Base-by-base conservation (phyloP, 2,797 vertebrate species). In the Pelobates cultripes region DNA sequence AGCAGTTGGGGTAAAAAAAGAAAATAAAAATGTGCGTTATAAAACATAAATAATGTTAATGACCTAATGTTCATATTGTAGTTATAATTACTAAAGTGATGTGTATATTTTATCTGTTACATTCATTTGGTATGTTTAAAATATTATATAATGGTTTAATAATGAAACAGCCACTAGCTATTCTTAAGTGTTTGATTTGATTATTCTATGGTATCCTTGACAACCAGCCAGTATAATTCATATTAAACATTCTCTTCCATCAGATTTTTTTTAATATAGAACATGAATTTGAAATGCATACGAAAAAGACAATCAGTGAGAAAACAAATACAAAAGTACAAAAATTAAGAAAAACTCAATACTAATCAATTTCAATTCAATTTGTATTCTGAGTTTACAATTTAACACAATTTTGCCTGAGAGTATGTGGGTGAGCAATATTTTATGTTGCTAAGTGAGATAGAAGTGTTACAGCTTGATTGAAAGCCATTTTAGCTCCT, bases 231-330 rank as follows among this genome's bases (percentile, higher is more conserved):
- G 77, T 84, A 87, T 89, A 75, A 88, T 89, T 90, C 89, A 89
- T 90, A 90, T 87, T 88, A 90, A 90, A 80, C 47, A 87, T 81
- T 86, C 80, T 74, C 71, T 90, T 85, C 86, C 17, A 68, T 87
- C 88, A 76, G 71, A 86, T 90, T 90, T 83, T 84, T 86, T 85
- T 86, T 80, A 66, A 43, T 70, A 80, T 89, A 86, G 68, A 61
- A 68, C 69, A 15, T 15, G 72, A 55, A 78, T 81, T 14, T 41
- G 15, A 67, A 60, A 81, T 45, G 73, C 77, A 68, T 47, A 70
- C 87, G 63, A 67, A 3, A 51, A 69, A 85, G 70, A 66, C 41
- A 84, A 84, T 77, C 68, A 85, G 75, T n/a, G 15, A 78, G 55
- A 67, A 86, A 83, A 81, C 63, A 68, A 43, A 75, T 85, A 80